phyloP scores from a whole-genome alignment of 37 sponge, comb jelly and placozoan genomes.

The Halisarca cf. caerulea region DNA sequence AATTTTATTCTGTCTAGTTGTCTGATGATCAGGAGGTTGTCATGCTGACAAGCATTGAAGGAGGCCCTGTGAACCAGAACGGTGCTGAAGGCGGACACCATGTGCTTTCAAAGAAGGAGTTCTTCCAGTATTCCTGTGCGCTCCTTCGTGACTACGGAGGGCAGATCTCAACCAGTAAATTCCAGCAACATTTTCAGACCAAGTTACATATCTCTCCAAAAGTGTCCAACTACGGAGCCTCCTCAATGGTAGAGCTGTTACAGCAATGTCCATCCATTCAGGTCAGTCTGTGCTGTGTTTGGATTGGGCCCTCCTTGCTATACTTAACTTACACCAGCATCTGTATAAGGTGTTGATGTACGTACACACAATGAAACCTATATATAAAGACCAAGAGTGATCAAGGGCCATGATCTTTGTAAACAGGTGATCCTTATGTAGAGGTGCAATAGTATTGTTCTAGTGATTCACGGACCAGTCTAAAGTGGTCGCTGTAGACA shows the following conservation, averaged over 20 bases:
- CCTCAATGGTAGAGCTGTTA: slow-evolving; percentile 5
- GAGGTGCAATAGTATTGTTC: no score
- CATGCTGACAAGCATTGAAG: no score
- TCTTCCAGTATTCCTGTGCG: neutral
- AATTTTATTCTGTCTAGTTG: no score
- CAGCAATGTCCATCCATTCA: slow-evolving; percentile 12
- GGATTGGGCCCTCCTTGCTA: neutral
- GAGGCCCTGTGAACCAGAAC: no score
- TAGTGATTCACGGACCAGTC: no score
- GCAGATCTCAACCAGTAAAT: neutral
- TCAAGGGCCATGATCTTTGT: no score
- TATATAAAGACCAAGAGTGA: no score
- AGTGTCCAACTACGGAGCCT: slow-evolving; percentile 51
- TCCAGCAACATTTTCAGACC: slow-evolving; percentile 81
- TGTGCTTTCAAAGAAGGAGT: neutral
- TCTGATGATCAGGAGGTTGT: no score
- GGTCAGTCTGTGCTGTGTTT: neutral
- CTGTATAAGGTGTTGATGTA: neutral
- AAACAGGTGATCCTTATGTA: no score
- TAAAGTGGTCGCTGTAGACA: no score
- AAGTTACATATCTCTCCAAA: slow-evolving; percentile 52
- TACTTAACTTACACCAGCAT: neutral
- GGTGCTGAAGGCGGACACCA: neutral
- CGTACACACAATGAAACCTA: no score
- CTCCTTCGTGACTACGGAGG: slow-evolving; percentile 2